phyloP scores from a whole-genome alignment of 2,797 vertebrate genomes.

The Girardinus metallicus region DNA sequence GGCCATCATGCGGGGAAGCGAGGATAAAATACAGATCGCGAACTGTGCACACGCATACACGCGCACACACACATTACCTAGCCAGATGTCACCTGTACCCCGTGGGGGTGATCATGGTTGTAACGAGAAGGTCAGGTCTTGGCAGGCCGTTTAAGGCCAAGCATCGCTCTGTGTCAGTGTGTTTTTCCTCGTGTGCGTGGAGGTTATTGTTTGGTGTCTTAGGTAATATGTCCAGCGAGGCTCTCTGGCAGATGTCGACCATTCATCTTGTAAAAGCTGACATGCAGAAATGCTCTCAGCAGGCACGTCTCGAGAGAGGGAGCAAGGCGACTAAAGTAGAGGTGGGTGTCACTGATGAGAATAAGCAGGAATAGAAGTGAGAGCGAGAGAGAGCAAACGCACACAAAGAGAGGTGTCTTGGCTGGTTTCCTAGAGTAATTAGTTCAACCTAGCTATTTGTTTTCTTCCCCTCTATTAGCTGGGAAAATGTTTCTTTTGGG shows the following conservation, averaged over 20 bases:
- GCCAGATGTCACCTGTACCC: slow-evolving; percentile 78
- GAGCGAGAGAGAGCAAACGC: slow-evolving; percentile 1
- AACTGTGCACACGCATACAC: neutral
- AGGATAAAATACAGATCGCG: slow-evolving; percentile 44
- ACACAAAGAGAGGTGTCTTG: slow-evolving; percentile 61
- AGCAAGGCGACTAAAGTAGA: slow-evolving; percentile 17
- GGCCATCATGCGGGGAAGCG: slow-evolving; percentile 33
- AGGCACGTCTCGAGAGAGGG: slow-evolving; percentile 55
- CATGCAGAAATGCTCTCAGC: slow-evolving; percentile 63
- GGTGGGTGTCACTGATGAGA: slow-evolving; percentile 7
- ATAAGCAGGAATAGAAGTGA: neutral
- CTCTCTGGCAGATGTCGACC: slow-evolving; percentile 71
- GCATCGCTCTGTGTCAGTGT: slow-evolving; percentile 49
- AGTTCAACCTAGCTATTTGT: slow-evolving; percentile 73
- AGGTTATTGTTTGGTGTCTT: slow-evolving; percentile 71
- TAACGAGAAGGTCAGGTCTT: slow-evolving; percentile 82
- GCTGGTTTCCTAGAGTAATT: slow-evolving; percentile 74
- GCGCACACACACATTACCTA: slow-evolving; percentile 38
- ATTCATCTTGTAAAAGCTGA: slow-evolving; percentile 77
- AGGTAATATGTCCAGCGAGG: slow-evolving; percentile 77
- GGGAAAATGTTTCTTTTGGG: slow-evolving; percentile 70
- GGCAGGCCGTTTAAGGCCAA: slow-evolving; percentile 67
- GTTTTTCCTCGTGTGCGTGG: slow-evolving; percentile 30
- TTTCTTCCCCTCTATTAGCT: slow-evolving; percentile 55
- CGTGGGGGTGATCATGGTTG: slow-evolving; percentile 77